These are phyloP conservation scores for Thinocorus orbignyianus DNA, from an alignment of 2,113 vertebrate species.

Conservation along the genomic window DNA sequence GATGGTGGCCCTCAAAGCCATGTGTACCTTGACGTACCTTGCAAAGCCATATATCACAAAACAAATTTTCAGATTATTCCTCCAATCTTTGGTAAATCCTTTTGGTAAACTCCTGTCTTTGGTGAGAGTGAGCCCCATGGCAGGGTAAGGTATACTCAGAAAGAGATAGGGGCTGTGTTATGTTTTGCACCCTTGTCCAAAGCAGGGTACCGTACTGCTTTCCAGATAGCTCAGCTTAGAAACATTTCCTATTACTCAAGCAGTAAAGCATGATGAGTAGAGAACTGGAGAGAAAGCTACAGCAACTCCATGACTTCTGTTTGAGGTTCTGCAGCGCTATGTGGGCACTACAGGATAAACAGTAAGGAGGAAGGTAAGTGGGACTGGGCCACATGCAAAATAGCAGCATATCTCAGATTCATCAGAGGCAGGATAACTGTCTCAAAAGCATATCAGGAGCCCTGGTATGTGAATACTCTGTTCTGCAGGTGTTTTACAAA, in stretches of 20 bases:
- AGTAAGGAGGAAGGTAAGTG: neutral
- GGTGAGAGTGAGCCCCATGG: neutral
- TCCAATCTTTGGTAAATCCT: neutral
- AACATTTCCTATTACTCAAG: neutral
- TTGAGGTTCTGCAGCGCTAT: neutral
- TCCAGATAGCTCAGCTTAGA: neutral
- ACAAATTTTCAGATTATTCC: neutral
- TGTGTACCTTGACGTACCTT: neutral
- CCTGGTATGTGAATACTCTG: neutral
- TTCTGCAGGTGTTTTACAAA: neutral
- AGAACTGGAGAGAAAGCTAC: neutral
- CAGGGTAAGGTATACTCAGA: neutral
- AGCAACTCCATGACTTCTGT: neutral
- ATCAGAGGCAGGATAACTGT: neutral
- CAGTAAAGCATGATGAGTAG: neutral
- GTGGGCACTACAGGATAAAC: neutral
- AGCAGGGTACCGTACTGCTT: neutral
- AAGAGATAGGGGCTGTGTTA: neutral
- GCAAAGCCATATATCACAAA: neutral
- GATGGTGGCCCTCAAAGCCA: neutral
- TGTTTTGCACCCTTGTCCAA: neutral
- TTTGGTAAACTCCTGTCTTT: neutral
- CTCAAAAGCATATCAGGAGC: neutral
- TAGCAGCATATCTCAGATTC: neutral
- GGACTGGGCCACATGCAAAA: neutral